phyloP scores from a whole-genome alignment of 2,888 invertebrate species.

The Branchellion lobata region DNA sequence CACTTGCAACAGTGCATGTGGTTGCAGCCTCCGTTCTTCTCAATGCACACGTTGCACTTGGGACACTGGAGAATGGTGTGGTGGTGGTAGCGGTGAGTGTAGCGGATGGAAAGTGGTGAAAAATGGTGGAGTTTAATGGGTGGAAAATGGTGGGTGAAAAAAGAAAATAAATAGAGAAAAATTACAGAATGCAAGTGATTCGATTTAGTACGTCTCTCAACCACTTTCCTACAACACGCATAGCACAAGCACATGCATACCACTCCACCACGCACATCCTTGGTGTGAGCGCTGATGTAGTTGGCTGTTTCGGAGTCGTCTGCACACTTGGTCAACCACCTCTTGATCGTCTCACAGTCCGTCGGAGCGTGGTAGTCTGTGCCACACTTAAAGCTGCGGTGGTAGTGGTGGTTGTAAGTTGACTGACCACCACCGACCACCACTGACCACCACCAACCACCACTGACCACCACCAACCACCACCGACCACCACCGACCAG shows the following conservation, averaged over 20 bases:
- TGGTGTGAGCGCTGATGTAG: conserved; percentile 97
- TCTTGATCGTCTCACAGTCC: conserved; percentile 88
- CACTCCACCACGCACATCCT: conserved; percentile 68
- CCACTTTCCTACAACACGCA: too few species aligned
- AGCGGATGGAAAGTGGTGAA: too few species aligned
- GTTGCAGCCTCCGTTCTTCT: conserved; percentile 99
- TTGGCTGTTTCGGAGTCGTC: conserved; percentile 99
- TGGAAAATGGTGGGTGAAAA: background rate
- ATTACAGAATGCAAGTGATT: too few species aligned
- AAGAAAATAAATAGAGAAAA: background rate
- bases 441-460: too few species aligned
- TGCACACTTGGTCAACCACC: conserved; percentile 98
- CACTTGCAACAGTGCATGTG: conserved; percentile 95
- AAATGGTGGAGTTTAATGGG: background rate
- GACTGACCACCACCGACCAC: too few species aligned
- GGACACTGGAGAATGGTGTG: conserved; percentile 75
- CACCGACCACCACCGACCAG: conserved; percentile 74
- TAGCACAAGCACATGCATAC: too few species aligned
- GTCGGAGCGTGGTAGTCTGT: conserved; percentile 97
- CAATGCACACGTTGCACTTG: conserved; percentile 98
- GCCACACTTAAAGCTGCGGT: conserved; percentile 78
- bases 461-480: too few species aligned
- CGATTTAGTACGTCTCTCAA: too few species aligned
- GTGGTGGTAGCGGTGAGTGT: too few species aligned
- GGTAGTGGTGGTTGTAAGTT: background rate